Percentiles rank a stretch among this genome's conserved stretches.
Evolutionary conservation across 2,113 vertebrate genomes (phyloP).

Genomic region (Scytalopus superciliaris): DNA sequence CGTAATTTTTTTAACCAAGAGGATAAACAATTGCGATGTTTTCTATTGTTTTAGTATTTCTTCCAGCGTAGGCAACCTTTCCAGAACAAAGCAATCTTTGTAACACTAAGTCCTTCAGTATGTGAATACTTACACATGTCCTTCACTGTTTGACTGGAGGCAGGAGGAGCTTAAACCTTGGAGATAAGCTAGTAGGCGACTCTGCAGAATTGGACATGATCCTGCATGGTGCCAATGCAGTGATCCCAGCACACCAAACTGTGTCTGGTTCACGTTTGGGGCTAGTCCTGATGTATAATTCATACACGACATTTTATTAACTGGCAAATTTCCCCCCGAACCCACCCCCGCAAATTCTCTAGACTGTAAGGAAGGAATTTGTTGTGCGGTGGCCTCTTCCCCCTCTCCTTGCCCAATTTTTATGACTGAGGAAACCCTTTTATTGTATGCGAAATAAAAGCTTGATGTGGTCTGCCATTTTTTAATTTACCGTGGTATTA

Average conservation of each 20-base stretch:
- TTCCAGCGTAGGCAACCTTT: not conserved
- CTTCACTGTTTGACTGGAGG: not conserved
- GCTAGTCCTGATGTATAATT: constrained; percentile 29
- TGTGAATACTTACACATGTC: constrained; percentile 17
- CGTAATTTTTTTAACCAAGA: not conserved
- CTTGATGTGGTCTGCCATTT: constrained; percentile 58
- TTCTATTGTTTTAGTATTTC: constrained; percentile 32
- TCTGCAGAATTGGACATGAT: constrained; percentile 5
- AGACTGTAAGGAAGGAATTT: constrained; percentile 54
- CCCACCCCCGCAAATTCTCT: constrained; percentile 18
- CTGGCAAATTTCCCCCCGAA: constrained; percentile 51
- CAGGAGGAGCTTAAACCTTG: constrained; percentile 17
- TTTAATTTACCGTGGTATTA: constrained; percentile 58
- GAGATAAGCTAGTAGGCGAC: constrained; percentile 18
- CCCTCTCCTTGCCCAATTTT: constrained; percentile 42
- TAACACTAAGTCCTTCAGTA: constrained; percentile 28
- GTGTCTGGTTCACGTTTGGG: constrained; percentile 58
- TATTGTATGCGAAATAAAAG: constrained; percentile 52
- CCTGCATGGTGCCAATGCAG: not conserved
- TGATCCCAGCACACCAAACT: constrained; percentile 14
- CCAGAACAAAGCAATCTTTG: constrained; percentile 46
- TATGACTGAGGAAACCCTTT: constrained; percentile 62
- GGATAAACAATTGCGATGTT: constrained; percentile 15
- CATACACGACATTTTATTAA: constrained; percentile 54
- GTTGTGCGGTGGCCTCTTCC: constrained; percentile 53